Evolutionary conservation across 2,888 invertebrate genomes (phyloP), one percentile per base, ranked within the genome.

Genomic region (Pilophorus perplexus): DNA sequence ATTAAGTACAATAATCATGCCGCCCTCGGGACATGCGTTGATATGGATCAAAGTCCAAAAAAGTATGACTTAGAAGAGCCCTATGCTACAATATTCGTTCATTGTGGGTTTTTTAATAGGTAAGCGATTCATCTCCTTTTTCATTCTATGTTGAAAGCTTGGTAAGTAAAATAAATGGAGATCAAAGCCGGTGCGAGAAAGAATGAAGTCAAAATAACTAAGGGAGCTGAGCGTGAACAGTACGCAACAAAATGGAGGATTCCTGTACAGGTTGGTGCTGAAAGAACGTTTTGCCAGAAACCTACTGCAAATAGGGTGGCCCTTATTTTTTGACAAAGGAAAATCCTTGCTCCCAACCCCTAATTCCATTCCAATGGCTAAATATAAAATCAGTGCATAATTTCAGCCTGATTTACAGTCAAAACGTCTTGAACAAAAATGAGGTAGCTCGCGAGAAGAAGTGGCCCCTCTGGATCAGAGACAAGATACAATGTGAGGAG

Each of bases 21-120:
- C 59, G 23, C 22, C 42, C 42, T n/a, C 5, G 16, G 42, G 46
- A 28, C 46, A 48, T 42, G 44, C 27, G 3, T 10, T 62, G 62
- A 62, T 62, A 62, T 62, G 62, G 62, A 62, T 62, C 33, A 52
- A n/a, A 59, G 59, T 59, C 59, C 59, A 59, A 59, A 25, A 59
- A 38, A 20, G 59, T 38, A 25, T 59, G 59, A 59, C 59, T 59
- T 59, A 59, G 59, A 59, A 59, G 59, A 59, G 42, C 40, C 23
- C 27, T 59, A 59, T 25, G 23, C 40, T 42, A 42, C 23, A 59
- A 42, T 42, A 59, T 42, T 42, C 27, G n/a, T 42, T 59, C 22
- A 3, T 52, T 52, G 25, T 52, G 1, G 4, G 25, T 25, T 25
- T 50, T 50, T 50, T 12, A 33, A 33, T 12, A 33, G 23, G 12